A percentile compares a stretch with the other conserved stretches of the same genome.
These are phyloP conservation scores for Sesia bembeciformis DNA, from an alignment of 2,888 invertebrate species.

Conservation along the genomic window DNA sequence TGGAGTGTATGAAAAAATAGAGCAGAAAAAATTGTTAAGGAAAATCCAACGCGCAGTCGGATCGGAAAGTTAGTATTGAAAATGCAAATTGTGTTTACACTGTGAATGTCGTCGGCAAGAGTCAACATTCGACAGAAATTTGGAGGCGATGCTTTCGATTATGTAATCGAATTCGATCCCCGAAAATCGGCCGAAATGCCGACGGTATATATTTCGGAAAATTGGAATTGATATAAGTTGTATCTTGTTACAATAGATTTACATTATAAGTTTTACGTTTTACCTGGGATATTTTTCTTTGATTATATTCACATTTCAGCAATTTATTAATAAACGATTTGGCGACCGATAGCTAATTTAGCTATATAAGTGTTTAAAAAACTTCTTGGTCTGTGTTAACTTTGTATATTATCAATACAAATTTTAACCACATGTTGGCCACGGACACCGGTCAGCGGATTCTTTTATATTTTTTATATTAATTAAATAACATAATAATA, in stretches of 20 bases:
- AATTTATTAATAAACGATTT: too few species aligned
- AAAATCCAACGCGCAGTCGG: slow-evolving; percentile 6
- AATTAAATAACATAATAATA: too few species aligned
- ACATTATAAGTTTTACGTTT: too few species aligned
- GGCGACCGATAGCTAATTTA: too few species aligned
- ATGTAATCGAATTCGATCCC: slow-evolving; percentile 3
- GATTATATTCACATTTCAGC: too few species aligned
- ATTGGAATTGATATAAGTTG: neutral
- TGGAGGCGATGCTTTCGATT: slow-evolving; percentile 15
- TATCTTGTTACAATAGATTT: neutral
- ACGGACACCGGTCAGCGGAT: too few species aligned
- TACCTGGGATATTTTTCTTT: too few species aligned
- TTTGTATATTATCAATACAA: too few species aligned
- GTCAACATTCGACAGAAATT: slow-evolving; percentile 23
- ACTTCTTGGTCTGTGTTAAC: too few species aligned
- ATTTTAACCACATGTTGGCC: too few species aligned
- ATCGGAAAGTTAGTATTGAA: slow-evolving; percentile 12
- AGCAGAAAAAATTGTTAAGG: neutral
- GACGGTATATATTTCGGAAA: slow-evolving; percentile 8
- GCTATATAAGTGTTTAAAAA: too few species aligned
- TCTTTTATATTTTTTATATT: too few species aligned
- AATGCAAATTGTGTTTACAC: slow-evolving; percentile 35
- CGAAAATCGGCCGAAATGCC: slow-evolving; percentile 8
- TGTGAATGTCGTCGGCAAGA: slow-evolving; percentile 21
- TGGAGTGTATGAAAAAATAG: neutral